Percentiles rank a stretch among this genome's conserved stretches.
phyloP scores from a whole-genome alignment of 2,113 vertebrate genomes.

The Tachuris rubrigastra region DNA sequence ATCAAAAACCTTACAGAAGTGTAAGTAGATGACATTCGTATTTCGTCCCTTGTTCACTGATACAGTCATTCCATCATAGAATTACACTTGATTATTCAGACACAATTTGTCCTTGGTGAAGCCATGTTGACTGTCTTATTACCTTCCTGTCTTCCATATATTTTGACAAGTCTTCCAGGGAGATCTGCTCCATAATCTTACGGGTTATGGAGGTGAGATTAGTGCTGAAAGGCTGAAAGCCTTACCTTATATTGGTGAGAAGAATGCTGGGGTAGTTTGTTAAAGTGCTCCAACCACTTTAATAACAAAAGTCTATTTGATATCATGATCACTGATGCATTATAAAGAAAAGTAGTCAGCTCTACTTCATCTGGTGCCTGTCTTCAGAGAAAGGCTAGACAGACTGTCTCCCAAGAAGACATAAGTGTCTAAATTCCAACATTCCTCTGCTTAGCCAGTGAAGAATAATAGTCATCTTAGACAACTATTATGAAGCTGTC shows the following conservation, averaged over 20 bases:
- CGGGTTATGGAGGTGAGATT: not conserved
- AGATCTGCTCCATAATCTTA: not conserved
- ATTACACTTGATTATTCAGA: not conserved
- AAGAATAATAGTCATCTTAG: not conserved
- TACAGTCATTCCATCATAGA: not conserved
- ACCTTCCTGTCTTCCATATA: not conserved
- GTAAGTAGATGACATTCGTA: not conserved
- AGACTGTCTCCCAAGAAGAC: not conserved
- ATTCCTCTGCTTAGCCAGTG: not conserved
- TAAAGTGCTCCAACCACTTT: not conserved
- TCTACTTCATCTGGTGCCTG: not conserved
- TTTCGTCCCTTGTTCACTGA: not conserved
- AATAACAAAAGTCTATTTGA: not conserved
- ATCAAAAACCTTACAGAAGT: not conserved
- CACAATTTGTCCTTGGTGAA: not conserved
- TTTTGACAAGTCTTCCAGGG: not conserved
- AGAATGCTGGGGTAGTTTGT: not conserved
- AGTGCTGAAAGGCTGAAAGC: not conserved
- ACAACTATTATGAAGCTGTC: not conserved
- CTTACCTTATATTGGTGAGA: not conserved
- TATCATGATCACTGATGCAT: not conserved
- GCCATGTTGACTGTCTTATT: not conserved
- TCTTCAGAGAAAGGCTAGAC: not conserved
- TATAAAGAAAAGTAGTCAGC: not conserved
- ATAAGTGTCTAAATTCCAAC: not conserved